Evolutionary conservation across 2,888 invertebrate species (phyloP), one percentile per base, ranked within the genome.

Genomic region (Apodemia mormo): DNA sequence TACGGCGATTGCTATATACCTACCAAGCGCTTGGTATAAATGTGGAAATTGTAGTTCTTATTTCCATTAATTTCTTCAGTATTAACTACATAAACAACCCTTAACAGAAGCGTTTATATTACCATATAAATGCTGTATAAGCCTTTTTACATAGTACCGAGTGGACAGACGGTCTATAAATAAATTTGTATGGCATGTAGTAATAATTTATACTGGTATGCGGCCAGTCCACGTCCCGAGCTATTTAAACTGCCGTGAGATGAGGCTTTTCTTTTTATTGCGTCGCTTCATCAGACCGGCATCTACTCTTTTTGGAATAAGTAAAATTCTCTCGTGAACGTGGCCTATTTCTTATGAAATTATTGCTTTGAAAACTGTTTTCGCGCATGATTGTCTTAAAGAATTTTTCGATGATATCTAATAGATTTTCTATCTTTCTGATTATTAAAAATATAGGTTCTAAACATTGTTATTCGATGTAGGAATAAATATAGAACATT

Each of bases 181-280:
- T 10, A 68, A 70, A 64, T 49, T 49, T 49, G 64, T 52, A 52
- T 65, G 67, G 70, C 49, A 64, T 67, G 70, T 71, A 72, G 68
- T 74, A 70, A 73, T 74, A 73, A 70, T 72, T 73, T 73, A 69
- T 72, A 49, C 45, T 67, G 73, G 73, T 69, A 73, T 71, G 73
- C 74, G 71, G 69, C 68, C 65, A 65, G 72, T 70, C 70, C 64
- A 64, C 69, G 67, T 73, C 72, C 70, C 68, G 70, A 70, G 73
- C 71, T 75, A 74, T 76, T 75, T 75, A 76, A 73, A 14, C 45
- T 12, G 67, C 74, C 69, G 71, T 68, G 70, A 67, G 40, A 68
- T 68, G 66, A 68, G 68, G 37, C 43, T 52, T 71, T 68, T 68
- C 69, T 73, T 66, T 69, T 69, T 67, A n/a, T 66, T 49, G 64